A percentile compares a stretch with the other conserved stretches of the same genome.
Evolutionary conservation across 2,888 invertebrate genomes (phyloP).

Genomic region (Limnephilus lunatus): DNA sequence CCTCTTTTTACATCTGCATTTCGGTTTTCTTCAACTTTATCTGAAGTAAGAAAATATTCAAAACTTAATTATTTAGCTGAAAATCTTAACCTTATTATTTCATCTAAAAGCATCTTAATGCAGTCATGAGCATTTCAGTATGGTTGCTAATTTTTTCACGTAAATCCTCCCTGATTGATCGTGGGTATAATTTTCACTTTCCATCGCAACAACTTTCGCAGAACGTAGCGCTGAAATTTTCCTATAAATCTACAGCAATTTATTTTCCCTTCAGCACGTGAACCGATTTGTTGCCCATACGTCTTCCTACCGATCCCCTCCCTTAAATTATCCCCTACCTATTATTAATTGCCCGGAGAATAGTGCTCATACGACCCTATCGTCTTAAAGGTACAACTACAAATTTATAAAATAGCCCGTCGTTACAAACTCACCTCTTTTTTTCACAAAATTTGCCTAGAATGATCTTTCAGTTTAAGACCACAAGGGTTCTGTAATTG

Average conservation of each 20-base stretch:
- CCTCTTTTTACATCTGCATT: too few relatives aligned
- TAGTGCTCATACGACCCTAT: not conserved
- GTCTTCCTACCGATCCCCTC: not conserved
- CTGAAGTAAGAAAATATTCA: too few relatives aligned
- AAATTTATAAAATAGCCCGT: not conserved
- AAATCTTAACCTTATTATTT: not conserved
- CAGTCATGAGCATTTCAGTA: not conserved
- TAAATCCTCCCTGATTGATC: not conserved
- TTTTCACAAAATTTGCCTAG: too few relatives aligned
- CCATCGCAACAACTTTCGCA: not conserved
- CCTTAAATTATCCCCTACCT: not conserved
- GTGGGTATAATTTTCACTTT: not conserved
- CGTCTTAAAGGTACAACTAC: not conserved
- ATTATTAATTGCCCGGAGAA: not conserved
- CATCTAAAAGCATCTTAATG: not conserved
- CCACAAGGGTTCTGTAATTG: too few relatives aligned
- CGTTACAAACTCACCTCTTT: not conserved
- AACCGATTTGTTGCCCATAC: conserved; percentile 15
- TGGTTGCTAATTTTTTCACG: not conserved
- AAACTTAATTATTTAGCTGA: too few relatives aligned
- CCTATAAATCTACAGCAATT: conserved; percentile 9
- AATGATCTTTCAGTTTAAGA: too few relatives aligned
- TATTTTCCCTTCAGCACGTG: conserved; percentile 36
- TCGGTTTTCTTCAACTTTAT: too few relatives aligned
- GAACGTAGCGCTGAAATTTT: conserved; percentile 1